phyloP scores from a whole-genome alignment of 1,140 invertebrate species.

The Trissolcus basalis region DNA sequence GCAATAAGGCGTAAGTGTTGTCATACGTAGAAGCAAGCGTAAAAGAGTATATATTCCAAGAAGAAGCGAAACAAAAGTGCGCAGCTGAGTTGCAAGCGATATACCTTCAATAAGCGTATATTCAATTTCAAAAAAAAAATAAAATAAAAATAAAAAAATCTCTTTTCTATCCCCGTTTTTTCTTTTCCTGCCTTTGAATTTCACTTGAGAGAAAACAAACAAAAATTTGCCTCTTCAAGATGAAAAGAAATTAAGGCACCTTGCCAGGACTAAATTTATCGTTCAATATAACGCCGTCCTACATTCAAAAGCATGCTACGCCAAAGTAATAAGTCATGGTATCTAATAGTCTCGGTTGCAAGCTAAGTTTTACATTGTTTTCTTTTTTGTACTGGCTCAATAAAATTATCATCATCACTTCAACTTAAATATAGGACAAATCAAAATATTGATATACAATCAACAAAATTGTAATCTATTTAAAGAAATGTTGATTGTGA shows the following conservation, averaged over 20 bases:
- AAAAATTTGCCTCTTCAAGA: background rate
- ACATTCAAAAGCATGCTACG: constrained; percentile 47
- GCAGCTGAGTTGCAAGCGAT: constrained; percentile 42
- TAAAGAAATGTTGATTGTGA: too few relatives aligned
- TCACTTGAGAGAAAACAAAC: background rate
- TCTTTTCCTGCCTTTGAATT: background rate
- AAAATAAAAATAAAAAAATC: background rate
- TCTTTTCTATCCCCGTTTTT: background rate
- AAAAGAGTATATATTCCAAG: constrained; percentile 31
- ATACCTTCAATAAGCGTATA: background rate
- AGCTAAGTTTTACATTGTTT: background rate
- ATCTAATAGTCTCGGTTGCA: constrained; percentile 2
- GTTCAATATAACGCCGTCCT: constrained; percentile 29
- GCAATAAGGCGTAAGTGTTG: constrained; percentile 42
- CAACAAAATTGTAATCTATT: too few relatives aligned
- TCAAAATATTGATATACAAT: too few relatives aligned
- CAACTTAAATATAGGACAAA: too few relatives aligned
- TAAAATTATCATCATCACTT: too few relatives aligned
- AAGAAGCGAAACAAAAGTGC: constrained; percentile 51
- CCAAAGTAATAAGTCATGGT: constrained; percentile 25
- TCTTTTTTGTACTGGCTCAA: background rate
- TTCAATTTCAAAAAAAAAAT: background rate
- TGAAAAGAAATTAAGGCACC: constrained; percentile 22
- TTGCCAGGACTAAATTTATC: constrained; percentile 36
- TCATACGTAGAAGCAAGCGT: constrained; percentile 50